Conservation (phyloP, 1,140 invertebrate species). For the Monochamus saltuarius region DNA sequence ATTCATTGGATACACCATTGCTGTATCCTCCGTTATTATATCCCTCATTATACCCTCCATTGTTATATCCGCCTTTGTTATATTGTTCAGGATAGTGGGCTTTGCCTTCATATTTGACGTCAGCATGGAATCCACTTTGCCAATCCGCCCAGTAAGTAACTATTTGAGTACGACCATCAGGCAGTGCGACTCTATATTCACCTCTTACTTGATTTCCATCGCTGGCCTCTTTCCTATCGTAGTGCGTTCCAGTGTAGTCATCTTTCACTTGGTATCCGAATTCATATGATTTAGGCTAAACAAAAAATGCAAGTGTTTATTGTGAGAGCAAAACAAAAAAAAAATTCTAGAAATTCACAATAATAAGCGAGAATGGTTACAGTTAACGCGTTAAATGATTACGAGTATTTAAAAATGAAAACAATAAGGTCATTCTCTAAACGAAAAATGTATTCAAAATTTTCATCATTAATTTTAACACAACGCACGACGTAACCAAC, state of each 20-base stretch:
- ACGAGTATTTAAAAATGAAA: too few relatives aligned
- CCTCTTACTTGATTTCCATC: slow-evolving; percentile 72
- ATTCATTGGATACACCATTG: slow-evolving; percentile 25
- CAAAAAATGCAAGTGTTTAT: slow-evolving; percentile 36
- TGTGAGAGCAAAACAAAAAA: too few relatives aligned
- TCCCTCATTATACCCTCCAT: slow-evolving; percentile 14
- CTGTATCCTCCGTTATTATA: slow-evolving; percentile 25
- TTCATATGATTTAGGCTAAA: slow-evolving; percentile 74
- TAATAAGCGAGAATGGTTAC: too few relatives aligned
- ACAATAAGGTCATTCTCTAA: too few relatives aligned
- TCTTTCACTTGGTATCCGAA: slow-evolving; percentile 79
- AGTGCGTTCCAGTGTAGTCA: slow-evolving; percentile 70
- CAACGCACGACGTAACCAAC: too few relatives aligned
- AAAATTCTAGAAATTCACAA: too few relatives aligned
- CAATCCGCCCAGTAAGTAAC: slow-evolving; percentile 79
- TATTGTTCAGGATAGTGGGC: slow-evolving; percentile 62
- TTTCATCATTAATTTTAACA: too few relatives aligned
- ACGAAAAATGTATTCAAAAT: too few relatives aligned
- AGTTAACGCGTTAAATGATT: too few relatives aligned
- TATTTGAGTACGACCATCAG: slow-evolving; percentile 71
- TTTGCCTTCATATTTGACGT: slow-evolving; percentile 74
- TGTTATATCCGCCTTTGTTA: slow-evolving; percentile 29
- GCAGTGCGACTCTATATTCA: slow-evolving; percentile 72
- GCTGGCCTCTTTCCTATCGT: slow-evolving; percentile 67
- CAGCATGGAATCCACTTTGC: slow-evolving; percentile 77